Percentiles rank a stretch among this genome's conserved stretches.
Evolutionary conservation across 2,113 vertebrate species (phyloP).

Genomic region (Oncorhynchus kisutch): DNA sequence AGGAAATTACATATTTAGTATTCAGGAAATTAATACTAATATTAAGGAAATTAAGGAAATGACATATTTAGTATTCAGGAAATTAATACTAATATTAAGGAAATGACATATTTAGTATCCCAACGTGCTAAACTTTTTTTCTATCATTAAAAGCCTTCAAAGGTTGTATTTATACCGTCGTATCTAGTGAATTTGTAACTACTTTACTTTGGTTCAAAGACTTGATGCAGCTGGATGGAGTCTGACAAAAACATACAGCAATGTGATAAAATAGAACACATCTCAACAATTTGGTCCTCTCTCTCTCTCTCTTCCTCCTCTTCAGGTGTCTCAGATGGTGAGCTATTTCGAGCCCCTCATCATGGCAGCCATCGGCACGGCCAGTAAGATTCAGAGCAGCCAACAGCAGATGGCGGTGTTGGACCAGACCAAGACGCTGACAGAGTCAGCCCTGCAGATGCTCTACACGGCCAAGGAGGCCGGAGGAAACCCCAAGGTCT

Average conservation of each 20-base stretch:
- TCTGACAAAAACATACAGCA: too few species aligned
- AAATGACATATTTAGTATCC: neutral
- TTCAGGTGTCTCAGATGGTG: conserved; percentile 94
- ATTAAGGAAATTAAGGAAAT: neutral
- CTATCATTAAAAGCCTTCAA: too few species aligned
- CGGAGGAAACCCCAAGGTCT: conserved; percentile 95
- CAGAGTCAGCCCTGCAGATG: conserved; percentile 94
- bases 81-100: neutral
- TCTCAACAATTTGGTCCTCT: too few species aligned
- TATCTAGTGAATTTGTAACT: too few species aligned
- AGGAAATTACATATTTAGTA: neutral
- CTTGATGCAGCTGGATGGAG: too few species aligned
- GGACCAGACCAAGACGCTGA: conserved; percentile 95
- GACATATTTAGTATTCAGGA: neutral
- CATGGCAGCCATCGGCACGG: conserved; percentile 86
- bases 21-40: too few species aligned
- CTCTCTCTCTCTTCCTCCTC: neutral
- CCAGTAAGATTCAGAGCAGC: conserved; percentile 32
- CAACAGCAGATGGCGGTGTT: conserved; percentile 77
- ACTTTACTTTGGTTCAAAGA: too few species aligned
- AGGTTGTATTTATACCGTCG: too few species aligned
- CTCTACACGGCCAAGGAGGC: conserved; percentile 96
- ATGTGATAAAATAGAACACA: too few species aligned
- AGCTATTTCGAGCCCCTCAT: conserved; percentile 97
- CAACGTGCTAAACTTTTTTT: too few species aligned